Percentiles rank a stretch among this genome's conserved stretches.
phyloP scores from a whole-genome alignment of 2,113 vertebrate species.

The Plestiodon gilberti region DNA sequence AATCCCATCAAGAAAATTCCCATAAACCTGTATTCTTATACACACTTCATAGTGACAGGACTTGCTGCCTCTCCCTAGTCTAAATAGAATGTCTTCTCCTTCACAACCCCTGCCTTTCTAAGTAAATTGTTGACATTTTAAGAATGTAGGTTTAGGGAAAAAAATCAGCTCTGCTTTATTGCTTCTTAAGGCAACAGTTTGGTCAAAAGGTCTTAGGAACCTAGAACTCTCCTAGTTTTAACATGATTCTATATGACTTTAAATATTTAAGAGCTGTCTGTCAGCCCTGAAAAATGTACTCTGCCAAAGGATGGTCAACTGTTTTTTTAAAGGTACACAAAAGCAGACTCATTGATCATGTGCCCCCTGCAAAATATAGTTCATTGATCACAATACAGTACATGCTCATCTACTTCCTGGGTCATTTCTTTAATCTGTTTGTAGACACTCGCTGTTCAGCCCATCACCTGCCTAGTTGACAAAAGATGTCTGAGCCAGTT shows the following conservation, averaged over 20 bases:
- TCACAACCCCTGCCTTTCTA: background rate
- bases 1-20: background rate
- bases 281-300: background rate
- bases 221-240: background rate
- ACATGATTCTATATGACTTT: background rate
- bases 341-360: background rate
- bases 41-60: background rate
- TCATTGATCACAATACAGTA: background rate
- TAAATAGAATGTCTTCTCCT: background rate
- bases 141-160: background rate
- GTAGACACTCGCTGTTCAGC: background rate
- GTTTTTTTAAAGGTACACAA: background rate
- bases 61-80: background rate
- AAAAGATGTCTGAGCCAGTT: background rate
- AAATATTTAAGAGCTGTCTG: background rate
- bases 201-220: background rate
- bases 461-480: background rate
- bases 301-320: background rate
- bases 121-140: background rate
- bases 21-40: background rate
- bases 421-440: background rate
- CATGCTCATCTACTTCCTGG: background rate
- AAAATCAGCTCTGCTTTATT: background rate
- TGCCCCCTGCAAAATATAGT: background rate
- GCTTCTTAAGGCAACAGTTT: background rate